A percentile compares a stretch with the other conserved stretches of the same genome.
Conservation (phyloP, 2,797 vertebrate species). For the Spheniscus humboldti region DNA sequence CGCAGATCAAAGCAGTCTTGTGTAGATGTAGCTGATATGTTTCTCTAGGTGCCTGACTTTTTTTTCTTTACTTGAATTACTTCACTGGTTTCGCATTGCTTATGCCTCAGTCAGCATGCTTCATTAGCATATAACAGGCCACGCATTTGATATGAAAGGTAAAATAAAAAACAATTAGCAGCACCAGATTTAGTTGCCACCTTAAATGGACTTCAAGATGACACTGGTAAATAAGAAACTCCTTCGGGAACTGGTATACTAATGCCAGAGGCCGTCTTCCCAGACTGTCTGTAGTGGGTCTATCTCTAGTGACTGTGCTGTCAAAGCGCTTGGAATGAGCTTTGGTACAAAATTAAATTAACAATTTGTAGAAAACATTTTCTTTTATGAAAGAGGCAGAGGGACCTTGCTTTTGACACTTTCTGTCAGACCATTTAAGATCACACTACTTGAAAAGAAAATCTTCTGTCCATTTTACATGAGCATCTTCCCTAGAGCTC, state of each 20-base stretch:
- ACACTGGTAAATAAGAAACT: background rate
- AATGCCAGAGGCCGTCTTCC: background rate
- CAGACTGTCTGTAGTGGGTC: background rate
- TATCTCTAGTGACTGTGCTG: background rate
- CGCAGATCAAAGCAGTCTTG: background rate
- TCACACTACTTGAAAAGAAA: background rate
- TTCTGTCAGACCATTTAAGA: conserved; percentile 18
- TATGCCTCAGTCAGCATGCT: background rate
- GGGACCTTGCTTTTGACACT: background rate
- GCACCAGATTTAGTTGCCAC: background rate
- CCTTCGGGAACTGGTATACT: background rate
- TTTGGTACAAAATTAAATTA: background rate
- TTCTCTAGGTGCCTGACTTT: background rate
- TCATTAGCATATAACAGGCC: background rate
- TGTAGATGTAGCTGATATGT: background rate
- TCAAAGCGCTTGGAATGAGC: background rate
- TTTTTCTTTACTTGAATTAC: background rate
- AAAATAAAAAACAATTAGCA: background rate
- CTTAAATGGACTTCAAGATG: background rate
- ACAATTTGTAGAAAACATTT: background rate
- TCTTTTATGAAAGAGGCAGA: background rate
- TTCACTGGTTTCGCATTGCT: background rate
- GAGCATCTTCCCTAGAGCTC: background rate
- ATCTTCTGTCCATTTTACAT: background rate
- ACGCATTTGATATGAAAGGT: background rate